Base-by-base conservation (phyloP, 2,888 invertebrate genomes). In the Temnothorax unifasciatus region DNA sequence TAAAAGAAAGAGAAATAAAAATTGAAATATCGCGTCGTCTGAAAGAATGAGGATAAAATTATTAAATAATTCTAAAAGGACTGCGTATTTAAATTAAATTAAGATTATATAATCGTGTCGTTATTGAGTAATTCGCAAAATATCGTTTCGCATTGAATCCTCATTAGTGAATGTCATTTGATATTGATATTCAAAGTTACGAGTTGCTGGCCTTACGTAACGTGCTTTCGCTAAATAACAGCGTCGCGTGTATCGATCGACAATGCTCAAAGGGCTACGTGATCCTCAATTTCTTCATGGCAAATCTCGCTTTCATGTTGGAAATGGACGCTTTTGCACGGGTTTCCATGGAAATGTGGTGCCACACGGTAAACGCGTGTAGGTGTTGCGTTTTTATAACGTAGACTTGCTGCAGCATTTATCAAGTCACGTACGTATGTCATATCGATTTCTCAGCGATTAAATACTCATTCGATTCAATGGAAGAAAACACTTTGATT, bases 141-240 rank as follows among this genome's bases (percentile, higher is more conserved):
- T 29, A n/a, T 76, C 25, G 8, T 13, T 57, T 44, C 11, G 1
- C 29, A 11, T n/a, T 8, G 11, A 15, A 13, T 18, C 54, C 4
- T 57, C 54, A 9, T 69, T 69, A 77, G 0, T 29, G 21, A 52
- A 29, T 50, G 34, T 44, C 25, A 63, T 44, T 57, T 15, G 21
- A 57, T 29, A 68, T 54, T 25, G n/a, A 69, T 77, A n/a, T 68
- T 13, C 25, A 18, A 52, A 76, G 68, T 18, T 66, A 18, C 76
- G 11, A 9, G 5, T 41, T 9, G 15, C 41, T 2, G 44, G n/a
- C 2, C 11, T 75, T 75, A 61, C 3, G 41, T 77, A 77, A 77
- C n/a, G 54, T n/a, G 41, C 44, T 75, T 73, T 68, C 29, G 29
- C 25, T 44, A 29, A 34, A 34, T 34, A 34, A 18, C 29, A 13